These are phyloP conservation scores for Formica exsecta DNA, from an alignment of 1,140 invertebrate species.

Conservation along the genomic window DNA sequence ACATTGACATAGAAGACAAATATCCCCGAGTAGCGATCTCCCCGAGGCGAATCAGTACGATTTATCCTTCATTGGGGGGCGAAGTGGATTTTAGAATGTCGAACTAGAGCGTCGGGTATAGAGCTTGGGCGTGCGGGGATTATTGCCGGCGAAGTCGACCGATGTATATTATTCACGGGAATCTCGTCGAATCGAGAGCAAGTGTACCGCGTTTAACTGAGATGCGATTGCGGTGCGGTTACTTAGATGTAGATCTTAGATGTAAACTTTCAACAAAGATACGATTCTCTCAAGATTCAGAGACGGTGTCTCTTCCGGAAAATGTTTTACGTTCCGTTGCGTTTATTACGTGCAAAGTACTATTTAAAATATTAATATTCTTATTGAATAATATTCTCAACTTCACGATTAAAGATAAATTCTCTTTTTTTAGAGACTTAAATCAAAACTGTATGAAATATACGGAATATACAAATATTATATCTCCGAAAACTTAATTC, in stretches of 20 bases:
- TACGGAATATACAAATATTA: neutral
- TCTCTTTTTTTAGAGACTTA: neutral
- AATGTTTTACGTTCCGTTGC: neutral
- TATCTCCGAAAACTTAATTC: neutral
- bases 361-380: neutral
- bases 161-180: constrained; percentile 49
- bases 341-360: neutral
- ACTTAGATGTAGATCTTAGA: neutral
- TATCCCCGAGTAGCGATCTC: constrained; percentile 46
- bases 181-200: neutral
- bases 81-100: constrained; percentile 61
- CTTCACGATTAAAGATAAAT: neutral
- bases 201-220: constrained; percentile 24
- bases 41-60: constrained; percentile 55
- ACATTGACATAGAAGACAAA: constrained; percentile 48
- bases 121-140: constrained; percentile 5
- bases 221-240: neutral
- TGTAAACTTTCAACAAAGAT: neutral
- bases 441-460: neutral
- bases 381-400: neutral
- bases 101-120: constrained; percentile 15
- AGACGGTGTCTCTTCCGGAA: neutral
- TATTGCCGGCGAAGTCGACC: constrained; percentile 39
- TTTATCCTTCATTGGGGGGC: constrained; percentile 59
- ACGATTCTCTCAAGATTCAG: constrained; percentile 1